Percentiles rank a stretch among this genome's conserved stretches.
These are phyloP conservation scores for Psittacula cyanocephala DNA, from an alignment of 2,113 vertebrate genomes.

Conservation along the genomic window DNA sequence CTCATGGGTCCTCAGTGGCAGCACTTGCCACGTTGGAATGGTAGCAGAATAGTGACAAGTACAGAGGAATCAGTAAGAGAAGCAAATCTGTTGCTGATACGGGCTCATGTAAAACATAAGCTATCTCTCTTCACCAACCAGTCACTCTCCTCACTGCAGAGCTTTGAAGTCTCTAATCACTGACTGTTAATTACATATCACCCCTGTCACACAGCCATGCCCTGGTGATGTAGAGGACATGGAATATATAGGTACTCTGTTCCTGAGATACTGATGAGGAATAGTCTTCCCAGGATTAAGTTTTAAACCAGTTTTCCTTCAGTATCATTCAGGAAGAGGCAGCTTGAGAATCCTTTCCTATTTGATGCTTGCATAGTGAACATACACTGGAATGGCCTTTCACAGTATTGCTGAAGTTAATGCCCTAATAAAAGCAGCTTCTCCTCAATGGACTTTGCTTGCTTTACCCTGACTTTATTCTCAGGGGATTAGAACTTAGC, in stretches of 20 bases:
- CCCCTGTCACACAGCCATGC: background rate
- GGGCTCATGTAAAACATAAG: background rate
- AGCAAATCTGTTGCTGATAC: background rate
- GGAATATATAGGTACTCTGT: background rate
- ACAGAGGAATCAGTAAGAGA: background rate
- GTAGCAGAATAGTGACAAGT: background rate
- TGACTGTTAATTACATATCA: background rate
- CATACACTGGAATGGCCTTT: rapidly evolving
- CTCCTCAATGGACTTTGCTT: background rate
- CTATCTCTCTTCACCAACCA: background rate
- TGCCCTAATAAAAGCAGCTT: background rate
- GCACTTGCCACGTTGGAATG: background rate
- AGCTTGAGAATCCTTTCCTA: background rate
- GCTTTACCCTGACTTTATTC: slow-evolving; percentile 1
- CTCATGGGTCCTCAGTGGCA: background rate
- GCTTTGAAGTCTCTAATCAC: background rate
- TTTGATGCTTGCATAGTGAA: background rate
- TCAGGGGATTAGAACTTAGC: background rate
- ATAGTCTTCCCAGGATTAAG: background rate
- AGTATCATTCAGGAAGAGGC: background rate
- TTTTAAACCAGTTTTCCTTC: background rate
- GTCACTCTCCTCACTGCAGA: background rate
- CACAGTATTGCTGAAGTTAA: background rate
- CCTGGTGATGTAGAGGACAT: background rate
- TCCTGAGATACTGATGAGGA: background rate